Base-by-base conservation (phyloP, 2,797 vertebrate species). In the Capromys pilorides region DNA sequence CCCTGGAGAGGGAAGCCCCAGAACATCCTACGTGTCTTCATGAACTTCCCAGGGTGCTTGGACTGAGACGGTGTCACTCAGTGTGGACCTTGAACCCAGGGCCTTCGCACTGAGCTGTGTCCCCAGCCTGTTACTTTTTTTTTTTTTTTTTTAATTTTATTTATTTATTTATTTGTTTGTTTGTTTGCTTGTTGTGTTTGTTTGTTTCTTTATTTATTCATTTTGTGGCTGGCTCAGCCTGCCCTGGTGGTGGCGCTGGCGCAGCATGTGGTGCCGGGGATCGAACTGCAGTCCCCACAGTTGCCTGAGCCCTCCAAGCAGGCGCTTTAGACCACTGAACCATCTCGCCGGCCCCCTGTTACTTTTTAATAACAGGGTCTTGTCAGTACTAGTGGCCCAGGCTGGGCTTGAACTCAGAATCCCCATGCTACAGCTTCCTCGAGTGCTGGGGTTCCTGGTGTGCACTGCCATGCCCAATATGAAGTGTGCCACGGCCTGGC, bases 1-100 rank as follows among this genome's bases (percentile, higher is more conserved):
- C 10, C 4, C 31, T 36, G 73, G 7, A 8, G 28, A 67, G 28
- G n/a, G 66, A n/a, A 71, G 75, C 49, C 18, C 13, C 39, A 24
- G 0, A 22, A 22, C 1, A 3, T 36, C 0, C 0, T 0, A 16
- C 69, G 66, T 61, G 5, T 0, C 21, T 3, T 22, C 0, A 19
- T 41, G 59, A 64, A 9, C 7, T 3, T 1, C 61, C 59, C 5
- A 0, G 54, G 11, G 86, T 36, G 10, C 41, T 4, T 0, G 79
- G 64, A 16, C 66, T 3, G 33, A 26, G 71, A 11, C 16, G 12
- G 66, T 2, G 7, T 33, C n/a, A 33, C 69, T 24, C 9, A 12
- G 69, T 36, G 12, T 2, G 12, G 39, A 4, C 39, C 26, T 73
- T 4, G 21, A 13, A 6, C 39, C 39, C 12, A 14, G 22, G 36